Evolutionary conservation across 2,888 invertebrate genomes (phyloP), one percentile per base, ranked within the genome.

Genomic region (Heteropelma amictum): DNA sequence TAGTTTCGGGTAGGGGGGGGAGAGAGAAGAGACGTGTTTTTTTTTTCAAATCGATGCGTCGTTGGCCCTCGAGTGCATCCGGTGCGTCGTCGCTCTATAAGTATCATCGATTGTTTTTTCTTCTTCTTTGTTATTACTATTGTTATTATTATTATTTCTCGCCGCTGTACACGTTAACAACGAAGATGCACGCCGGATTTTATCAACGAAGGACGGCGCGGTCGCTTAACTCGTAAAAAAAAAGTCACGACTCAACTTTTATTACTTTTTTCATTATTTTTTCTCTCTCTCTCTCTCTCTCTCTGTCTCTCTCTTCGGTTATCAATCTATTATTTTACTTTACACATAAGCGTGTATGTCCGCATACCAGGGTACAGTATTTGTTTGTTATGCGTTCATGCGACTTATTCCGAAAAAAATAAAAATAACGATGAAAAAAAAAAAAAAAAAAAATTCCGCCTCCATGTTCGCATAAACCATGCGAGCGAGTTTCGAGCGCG

Each of bases 291-390:
- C 49, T 54, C 40, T 70, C 69, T 51, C 56, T 45, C 35, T 60
- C 72, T 28, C 42, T 58, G 64, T 74, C 64, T 60, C 71, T 58
- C 42, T 72, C 75, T 63, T 69, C 54, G 64, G 68, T 47, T 69
- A 72, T 72, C 54, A 69, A 75, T 33, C 65, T 75, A 72, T 61
- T 72, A 80, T 81, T 79, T 45, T 45, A 81, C 79, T 81, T 82
- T 80, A 82, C 82, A 81, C 81, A 83, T 82, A 79, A 77, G 81
- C 80, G 80, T 80, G 77, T 81, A 78, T 71, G 17, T 82, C 78
- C 79, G 80, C 81, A 78, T 79, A 81, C 78, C n/a, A 80, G 80
- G 80, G 79, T 81, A 82, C 77, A 81, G 61, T 72, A 68, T 70
- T 40, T 33, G 1, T 49, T 51, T 72, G 12, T 26, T 51, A 26